Evolutionary conservation across 2,113 vertebrate species (phyloP).

Genomic region (Stomatorhinus ivindoensis): DNA sequence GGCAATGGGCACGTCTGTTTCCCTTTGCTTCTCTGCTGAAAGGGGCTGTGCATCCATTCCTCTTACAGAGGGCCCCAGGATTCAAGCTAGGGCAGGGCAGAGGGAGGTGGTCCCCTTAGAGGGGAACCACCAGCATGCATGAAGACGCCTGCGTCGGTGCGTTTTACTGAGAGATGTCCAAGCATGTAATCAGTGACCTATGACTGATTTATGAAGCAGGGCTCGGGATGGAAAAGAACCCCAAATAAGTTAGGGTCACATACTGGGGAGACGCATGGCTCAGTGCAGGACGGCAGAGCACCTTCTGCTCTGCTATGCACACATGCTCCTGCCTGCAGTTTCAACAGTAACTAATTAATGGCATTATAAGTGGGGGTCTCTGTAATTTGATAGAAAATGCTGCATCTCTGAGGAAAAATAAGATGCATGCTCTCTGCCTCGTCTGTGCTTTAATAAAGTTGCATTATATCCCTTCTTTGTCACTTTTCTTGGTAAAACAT

Average conservation of each 20-base stretch:
- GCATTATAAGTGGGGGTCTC: neutral
- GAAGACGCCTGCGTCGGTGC: neutral
- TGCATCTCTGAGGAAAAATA: constrained; percentile 26
- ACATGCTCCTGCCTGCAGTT: neutral
- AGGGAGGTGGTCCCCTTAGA: neutral
- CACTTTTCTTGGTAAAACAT: constrained; percentile 69
- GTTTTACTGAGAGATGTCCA: neutral
- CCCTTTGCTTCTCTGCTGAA: neutral
- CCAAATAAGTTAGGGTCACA: too few species aligned
- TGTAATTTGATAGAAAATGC: constrained; percentile 21
- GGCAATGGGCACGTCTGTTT: neutral
- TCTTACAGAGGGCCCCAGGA: neutral
- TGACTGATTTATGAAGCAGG: neutral
- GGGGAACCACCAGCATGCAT: neutral
- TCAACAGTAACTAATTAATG: neutral
- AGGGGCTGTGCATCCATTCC: neutral
- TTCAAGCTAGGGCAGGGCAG: neutral
- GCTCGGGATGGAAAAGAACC: neutral
- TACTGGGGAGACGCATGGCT: too few species aligned
- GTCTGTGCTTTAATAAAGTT: constrained; percentile 45
- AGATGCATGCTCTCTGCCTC: neutral
- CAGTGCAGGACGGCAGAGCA: neutral
- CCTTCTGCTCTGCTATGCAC: neutral
- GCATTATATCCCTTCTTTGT: constrained; percentile 51
- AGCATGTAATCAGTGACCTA: neutral